Base-by-base conservation (phyloP, 2,797 vertebrate species). In the Spea hammondii region DNA sequence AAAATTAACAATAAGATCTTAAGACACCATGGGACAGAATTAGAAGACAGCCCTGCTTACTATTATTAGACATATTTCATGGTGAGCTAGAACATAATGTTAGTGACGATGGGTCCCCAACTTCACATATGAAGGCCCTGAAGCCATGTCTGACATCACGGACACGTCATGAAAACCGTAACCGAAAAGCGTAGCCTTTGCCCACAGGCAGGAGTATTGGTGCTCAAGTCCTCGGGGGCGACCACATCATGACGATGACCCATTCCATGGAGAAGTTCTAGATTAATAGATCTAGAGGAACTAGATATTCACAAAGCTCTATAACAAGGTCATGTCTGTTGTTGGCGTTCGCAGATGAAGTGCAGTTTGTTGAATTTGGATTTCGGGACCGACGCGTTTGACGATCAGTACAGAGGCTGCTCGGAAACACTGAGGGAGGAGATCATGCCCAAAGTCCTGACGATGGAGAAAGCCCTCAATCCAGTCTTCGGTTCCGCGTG, bases 351-450 rank as follows among this genome's bases (percentile, higher is more conserved):
- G 4, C 51, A 77, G 74, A 51, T 14, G 6, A 32, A 73, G 45
- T 77, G 79, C 10, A 62, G 73, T 5, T n/a, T 51, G 11, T 46
- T 73, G 64, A 72, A 72, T 46, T 74, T 88, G 70, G 78, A 82
- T 70, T 78, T 86, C 72, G 84, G 79, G 70, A 65, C 76, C 54
- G 77, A 87, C 3, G 79, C 86, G 9, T 88, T 89, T 0, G 88
- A 88, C 54, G 87, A 89, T 49, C 84, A 87, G 55, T 89, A 89
- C 7, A 64, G 83, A 65, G 88, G 87, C 53, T 88, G 88, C 12
- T 4, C 47, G 0, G 70, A 85, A 71, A 70, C 83, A 66, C 86
- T 88, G 83, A 87, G 86, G 54, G 68, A 67, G 65, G 68, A 84
- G 32, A 84, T 77, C 54, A 82, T 82, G 79, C 74, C 86, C 44